phyloP scores from a whole-genome alignment of 2,113 vertebrate species.

The Callopanchax toddi region DNA sequence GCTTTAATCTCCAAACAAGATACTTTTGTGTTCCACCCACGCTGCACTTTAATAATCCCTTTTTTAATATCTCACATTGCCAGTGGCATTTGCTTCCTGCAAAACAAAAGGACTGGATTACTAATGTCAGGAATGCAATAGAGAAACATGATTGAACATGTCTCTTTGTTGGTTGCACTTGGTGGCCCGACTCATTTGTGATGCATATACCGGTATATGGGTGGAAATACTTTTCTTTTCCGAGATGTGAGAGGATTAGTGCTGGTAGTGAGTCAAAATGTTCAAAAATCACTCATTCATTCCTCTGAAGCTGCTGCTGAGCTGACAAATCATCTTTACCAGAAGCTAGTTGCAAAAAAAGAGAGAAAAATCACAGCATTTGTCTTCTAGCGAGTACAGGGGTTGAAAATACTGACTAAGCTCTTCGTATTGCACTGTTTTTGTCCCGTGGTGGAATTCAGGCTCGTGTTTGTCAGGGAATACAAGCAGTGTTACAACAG shows the following conservation, averaged over 20 bases:
- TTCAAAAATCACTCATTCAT: constrained; percentile 11
- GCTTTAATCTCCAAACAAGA: constrained; percentile 67
- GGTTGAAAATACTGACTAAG: constrained; percentile 43
- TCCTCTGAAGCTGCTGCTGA: constrained; percentile 44
- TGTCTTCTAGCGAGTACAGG: constrained; percentile 28
- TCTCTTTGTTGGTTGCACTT: constrained; percentile 22
- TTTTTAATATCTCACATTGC: constrained; percentile 65
- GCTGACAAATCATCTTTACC: constrained; percentile 54
- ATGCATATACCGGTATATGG: constrained; percentile 7
- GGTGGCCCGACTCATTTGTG: constrained; percentile 34
- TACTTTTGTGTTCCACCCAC: constrained; percentile 42
- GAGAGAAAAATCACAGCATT: constrained; percentile 33
- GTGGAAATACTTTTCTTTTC: constrained; percentile 13
- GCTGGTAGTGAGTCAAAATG: constrained; percentile 11
- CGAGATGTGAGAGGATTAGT: constrained; percentile 25
- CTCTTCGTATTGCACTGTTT: constrained; percentile 18
- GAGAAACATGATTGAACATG: constrained; percentile 55
- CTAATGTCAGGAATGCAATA: constrained; percentile 49
- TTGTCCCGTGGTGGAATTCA: constrained; percentile 40
- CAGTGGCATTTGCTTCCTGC: constrained; percentile 45
- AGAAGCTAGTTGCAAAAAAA: constrained; percentile 41
- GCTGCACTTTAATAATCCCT: constrained; percentile 64
- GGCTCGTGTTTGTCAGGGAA: constrained; percentile 38
- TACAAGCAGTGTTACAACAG: constrained; percentile 45
- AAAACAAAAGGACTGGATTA: constrained; percentile 63